Evolutionary conservation across 1,140 invertebrate species (phyloP).

Genomic region (Drosophila ogumai): DNA sequence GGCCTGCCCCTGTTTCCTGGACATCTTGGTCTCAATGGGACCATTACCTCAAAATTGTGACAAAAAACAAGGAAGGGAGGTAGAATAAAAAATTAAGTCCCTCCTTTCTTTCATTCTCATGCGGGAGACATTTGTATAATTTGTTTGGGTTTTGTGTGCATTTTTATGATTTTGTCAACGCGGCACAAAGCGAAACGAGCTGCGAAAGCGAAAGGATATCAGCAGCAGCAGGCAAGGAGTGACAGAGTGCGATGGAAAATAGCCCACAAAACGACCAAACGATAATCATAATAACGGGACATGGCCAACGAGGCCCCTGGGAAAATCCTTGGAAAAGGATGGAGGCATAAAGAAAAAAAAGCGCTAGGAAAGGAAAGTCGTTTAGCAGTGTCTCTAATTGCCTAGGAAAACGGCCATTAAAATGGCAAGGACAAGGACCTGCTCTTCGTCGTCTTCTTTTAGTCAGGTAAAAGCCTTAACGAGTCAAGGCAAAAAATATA

Average conservation of each 20-base stretch:
- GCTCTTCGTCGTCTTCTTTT: conserved; percentile 8
- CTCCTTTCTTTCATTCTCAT: conserved; percentile 46
- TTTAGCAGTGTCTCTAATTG: conserved; percentile 67
- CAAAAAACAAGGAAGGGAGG: conserved; percentile 33
- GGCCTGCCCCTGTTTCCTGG: neutral
- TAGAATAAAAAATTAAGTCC: conserved; percentile 62
- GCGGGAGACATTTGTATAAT: conserved; percentile 79
- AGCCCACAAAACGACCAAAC: conserved; percentile 70
- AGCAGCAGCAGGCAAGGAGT: neutral
- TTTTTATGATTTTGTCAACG: conserved; percentile 81
- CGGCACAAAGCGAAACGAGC: conserved; percentile 68
- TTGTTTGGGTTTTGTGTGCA: conserved; percentile 78
- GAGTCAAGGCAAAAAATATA: conserved; percentile 8
- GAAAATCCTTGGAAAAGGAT: conserved; percentile 34
- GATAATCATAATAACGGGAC: conserved; percentile 79
- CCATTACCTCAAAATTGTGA: conserved; percentile 69
- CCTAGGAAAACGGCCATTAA: conserved; percentile 50
- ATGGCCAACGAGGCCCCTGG: conserved; percentile 71
- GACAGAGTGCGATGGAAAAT: conserved; percentile 22
- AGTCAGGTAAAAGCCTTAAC: conserved; percentile 38
- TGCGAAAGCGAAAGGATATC: conserved; percentile 73
- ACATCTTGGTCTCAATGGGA: conserved; percentile 52
- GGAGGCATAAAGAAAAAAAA: conserved; percentile 20
- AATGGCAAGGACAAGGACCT: conserved; percentile 16
- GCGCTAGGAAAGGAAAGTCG: conserved; percentile 23